Conservation (phyloP, 1,140 invertebrate species). For the Coptotermes formosanus region DNA sequence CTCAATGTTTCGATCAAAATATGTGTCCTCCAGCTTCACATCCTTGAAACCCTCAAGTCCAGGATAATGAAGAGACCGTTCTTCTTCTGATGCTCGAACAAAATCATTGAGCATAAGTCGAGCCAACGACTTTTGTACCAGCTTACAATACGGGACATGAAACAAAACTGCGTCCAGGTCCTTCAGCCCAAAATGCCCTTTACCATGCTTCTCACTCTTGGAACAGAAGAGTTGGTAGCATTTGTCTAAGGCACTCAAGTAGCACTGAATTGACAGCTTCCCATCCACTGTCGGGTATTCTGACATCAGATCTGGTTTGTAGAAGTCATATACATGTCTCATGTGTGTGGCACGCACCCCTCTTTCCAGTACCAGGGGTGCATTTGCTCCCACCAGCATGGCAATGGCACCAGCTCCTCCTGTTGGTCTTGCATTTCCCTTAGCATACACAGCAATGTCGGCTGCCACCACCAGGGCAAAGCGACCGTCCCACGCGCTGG, state of each 20-base stretch:
- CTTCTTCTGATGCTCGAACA: conserved; percentile 32
- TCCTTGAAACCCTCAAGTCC: conserved; percentile 39
- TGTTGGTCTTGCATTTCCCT: conserved; percentile 89
- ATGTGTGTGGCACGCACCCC: conserved; percentile 83
- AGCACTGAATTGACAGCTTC: conserved; percentile 91
- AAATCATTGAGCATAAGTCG: conserved; percentile 87
- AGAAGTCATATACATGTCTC: conserved; percentile 97
- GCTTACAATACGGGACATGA: conserved; percentile 95
- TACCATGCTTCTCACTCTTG: conserved; percentile 60
- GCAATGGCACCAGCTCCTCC: conserved; percentile 97
- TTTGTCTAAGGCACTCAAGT: conserved; percentile 87
- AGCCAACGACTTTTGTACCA: conserved; percentile 96
- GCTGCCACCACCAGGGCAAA: conserved; percentile 90
- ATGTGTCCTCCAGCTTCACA: conserved; percentile 77
- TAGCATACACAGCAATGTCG: conserved; percentile 95
- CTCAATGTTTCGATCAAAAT: conserved; percentile 89
- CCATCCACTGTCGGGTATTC: conserved; percentile 98
- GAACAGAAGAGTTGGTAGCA: conserved; percentile 85
- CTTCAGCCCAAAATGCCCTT: conserved; percentile 51
- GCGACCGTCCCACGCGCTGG: conserved; percentile 94
- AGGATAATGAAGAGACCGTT: conserved; percentile 33
- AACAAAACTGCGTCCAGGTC: conserved; percentile 89
- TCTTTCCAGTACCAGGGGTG: conserved; percentile 85
- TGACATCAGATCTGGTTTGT: conserved; percentile 91
- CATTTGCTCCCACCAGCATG: conserved; percentile 91